Base-by-base conservation (phyloP, 2,797 vertebrate species). In the Acipenser ruthenus region DNA sequence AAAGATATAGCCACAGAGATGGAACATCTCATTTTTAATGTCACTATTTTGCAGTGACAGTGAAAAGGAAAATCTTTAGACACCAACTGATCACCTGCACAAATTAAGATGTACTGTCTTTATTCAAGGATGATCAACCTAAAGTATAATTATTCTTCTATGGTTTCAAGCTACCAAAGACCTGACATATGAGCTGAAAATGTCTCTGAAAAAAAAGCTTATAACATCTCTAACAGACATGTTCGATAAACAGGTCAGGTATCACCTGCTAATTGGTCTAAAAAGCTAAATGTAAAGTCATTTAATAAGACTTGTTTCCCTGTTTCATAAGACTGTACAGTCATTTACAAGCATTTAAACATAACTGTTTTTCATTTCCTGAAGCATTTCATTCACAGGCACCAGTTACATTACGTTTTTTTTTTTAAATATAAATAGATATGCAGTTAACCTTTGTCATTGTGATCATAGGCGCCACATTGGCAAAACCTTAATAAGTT, bases 21-120 rank as follows among this genome's bases (percentile, higher is more conserved):
- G 23, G 23, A 37, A 37, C 23, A 37, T 37, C 4, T 37, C 2
- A 37, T 37, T 37, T 37, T 37, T 37, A 37, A 2, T 1, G 23
- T 37, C 23, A 37, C 23, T 37, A 37, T 37, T 2, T 37, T 37
- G 23, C 23, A 37, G 23, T 37, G 4, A 2, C 23, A 37, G 23
- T 37, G 23, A 37, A 37, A 37, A 37, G 23, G 23, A 37, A 37
- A 37, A 37, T 37, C 2, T 37, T 37, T 37, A 37, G 23, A 37
- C 2, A 37, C 2, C 23, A 37, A 37, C 2, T 37, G 23, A 37
- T 37, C 23, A 37, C 23, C 23, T 37, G 23, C 23, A 37, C 23
- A 37, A 37, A 37, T 37, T 85, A 84, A 72, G 65, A 67, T 79
- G 74, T 81, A 87, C 84, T 84, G 82, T 83, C 79, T 72, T 77